phyloP scores from a whole-genome alignment of 2,888 invertebrate species.

The Thereva unica region DNA sequence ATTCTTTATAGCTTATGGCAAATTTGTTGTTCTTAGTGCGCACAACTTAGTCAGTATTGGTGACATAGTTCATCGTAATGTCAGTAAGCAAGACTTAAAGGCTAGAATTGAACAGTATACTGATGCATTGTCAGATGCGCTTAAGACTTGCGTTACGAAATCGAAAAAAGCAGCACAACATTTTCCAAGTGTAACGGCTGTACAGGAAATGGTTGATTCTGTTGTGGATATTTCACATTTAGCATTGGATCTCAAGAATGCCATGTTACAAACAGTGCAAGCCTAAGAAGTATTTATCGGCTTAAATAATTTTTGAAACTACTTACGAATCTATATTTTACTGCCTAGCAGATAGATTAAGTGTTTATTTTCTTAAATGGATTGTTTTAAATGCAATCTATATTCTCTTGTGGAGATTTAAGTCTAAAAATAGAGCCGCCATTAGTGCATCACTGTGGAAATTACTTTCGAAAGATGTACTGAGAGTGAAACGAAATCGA shows the following conservation, averaged over 20 bases:
- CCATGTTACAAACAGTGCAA: slow-evolving; percentile 68
- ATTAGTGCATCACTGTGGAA: too few species aligned
- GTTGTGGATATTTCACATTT: slow-evolving; percentile 84
- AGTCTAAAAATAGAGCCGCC: too few species aligned
- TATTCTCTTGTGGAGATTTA: too few species aligned
- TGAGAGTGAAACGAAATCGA: too few species aligned
- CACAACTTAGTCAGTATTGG: slow-evolving; percentile 93
- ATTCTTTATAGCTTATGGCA: slow-evolving; percentile 89
- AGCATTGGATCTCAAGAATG: slow-evolving; percentile 78
- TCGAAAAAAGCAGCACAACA: slow-evolving; percentile 90
- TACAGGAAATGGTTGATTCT: slow-evolving; percentile 92
- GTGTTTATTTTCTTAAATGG: too few species aligned
- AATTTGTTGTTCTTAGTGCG: slow-evolving; percentile 91
- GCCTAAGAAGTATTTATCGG: neutral
- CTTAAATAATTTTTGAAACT: too few species aligned
- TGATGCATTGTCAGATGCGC: slow-evolving; percentile 78
- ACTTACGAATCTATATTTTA: too few species aligned
- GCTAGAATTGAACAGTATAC: slow-evolving; percentile 75
- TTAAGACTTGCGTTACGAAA: slow-evolving; percentile 81
- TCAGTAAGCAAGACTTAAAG: slow-evolving; percentile 73
- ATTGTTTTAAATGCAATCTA: too few species aligned
- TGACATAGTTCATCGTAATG: slow-evolving; percentile 88
- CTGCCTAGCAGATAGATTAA: too few species aligned
- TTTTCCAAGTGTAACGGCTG: slow-evolving; percentile 87
- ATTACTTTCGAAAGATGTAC: too few species aligned